A percentile compares a stretch with the other conserved stretches of the same genome.
Evolutionary conservation across 2,888 invertebrate species (phyloP).

Genomic region (Drosophila neonasuta): DNA sequence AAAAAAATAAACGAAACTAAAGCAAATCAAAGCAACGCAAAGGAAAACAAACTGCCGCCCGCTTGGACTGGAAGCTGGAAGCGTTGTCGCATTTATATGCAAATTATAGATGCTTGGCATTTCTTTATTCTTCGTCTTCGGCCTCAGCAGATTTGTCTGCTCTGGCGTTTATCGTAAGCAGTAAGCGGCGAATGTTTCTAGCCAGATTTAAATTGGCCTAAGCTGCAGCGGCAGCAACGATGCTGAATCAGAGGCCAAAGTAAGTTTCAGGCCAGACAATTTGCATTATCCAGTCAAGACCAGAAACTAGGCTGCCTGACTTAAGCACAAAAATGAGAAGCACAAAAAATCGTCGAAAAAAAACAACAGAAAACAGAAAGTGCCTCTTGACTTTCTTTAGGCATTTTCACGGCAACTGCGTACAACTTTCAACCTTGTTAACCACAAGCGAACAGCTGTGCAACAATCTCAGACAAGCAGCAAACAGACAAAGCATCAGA

Average conservation of each 20-base stretch:
- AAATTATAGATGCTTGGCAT: constrained; percentile 74
- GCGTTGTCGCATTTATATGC: constrained; percentile 75
- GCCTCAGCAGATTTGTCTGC: constrained; percentile 68
- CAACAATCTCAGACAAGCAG: constrained; percentile 53
- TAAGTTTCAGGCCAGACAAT: constrained; percentile 39
- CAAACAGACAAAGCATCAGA: constrained; percentile 31
- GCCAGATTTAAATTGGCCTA: constrained; percentile 53
- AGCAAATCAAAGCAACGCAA: constrained; percentile 36
- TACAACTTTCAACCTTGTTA: constrained; percentile 47
- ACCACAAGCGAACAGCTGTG: constrained; percentile 58
- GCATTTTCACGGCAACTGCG: constrained; percentile 52
- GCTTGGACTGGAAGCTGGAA: constrained; percentile 57
- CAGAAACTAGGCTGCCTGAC: constrained; percentile 35
- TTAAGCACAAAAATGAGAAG: constrained; percentile 6
- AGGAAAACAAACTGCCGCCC: constrained; percentile 27
- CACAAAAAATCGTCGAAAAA: background rate
- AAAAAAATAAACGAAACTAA: constrained; percentile 16
- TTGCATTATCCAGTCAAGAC: constrained; percentile 54
- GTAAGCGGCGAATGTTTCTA: constrained; percentile 57
- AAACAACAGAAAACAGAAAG: background rate
- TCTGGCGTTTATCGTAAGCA: constrained; percentile 67
- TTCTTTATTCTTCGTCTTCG: constrained; percentile 40
- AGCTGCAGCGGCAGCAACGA: constrained; percentile 12
- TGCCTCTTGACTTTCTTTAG: constrained; percentile 59
- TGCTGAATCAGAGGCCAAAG: constrained; percentile 2